A percentile compares a stretch with the other conserved stretches of the same genome.
These are phyloP conservation scores for Alouatta palliata DNA, from an alignment of 2,113 vertebrate genomes.

Conservation along the genomic window DNA sequence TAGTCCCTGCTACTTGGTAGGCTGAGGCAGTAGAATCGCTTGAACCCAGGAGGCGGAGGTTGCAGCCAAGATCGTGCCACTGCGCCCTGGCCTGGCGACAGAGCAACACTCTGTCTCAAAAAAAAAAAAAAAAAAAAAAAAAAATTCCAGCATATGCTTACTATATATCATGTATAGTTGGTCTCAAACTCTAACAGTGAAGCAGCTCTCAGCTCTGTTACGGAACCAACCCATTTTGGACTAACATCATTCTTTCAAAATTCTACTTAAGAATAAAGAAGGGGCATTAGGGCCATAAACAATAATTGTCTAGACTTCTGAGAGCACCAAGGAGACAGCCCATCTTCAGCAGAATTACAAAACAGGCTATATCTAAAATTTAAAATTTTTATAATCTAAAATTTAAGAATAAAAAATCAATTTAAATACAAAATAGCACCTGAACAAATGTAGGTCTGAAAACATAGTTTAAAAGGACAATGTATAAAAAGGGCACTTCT, in stretches of 20 bases:
- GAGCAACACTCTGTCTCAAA: no score
- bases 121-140: no score
- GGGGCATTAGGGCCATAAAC: neutral
- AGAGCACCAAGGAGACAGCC: neutral
- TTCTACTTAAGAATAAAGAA: neutral
- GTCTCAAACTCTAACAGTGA: neutral
- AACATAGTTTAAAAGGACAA: neutral
- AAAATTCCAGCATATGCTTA: neutral
- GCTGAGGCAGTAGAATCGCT: no score
- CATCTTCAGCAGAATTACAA: constrained; percentile 18
- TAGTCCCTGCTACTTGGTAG: no score
- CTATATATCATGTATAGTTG: neutral
- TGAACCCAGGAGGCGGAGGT: no score
- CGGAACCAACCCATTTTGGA: neutral
- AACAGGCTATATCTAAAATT: neutral
- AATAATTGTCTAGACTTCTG: neutral
- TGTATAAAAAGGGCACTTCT: neutral
- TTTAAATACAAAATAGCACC: constrained; percentile 14
- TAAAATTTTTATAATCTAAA: constrained; percentile 15
- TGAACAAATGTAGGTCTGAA: neutral
- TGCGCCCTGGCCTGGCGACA: no score
- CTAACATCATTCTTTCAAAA: constrained; percentile 9
- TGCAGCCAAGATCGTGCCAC: no score
- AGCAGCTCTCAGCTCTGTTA: neutral
- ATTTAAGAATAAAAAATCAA: constrained; percentile 25